Conservation (phyloP, 2,888 invertebrate species). For the Eutolmus rufibarbis region DNA sequence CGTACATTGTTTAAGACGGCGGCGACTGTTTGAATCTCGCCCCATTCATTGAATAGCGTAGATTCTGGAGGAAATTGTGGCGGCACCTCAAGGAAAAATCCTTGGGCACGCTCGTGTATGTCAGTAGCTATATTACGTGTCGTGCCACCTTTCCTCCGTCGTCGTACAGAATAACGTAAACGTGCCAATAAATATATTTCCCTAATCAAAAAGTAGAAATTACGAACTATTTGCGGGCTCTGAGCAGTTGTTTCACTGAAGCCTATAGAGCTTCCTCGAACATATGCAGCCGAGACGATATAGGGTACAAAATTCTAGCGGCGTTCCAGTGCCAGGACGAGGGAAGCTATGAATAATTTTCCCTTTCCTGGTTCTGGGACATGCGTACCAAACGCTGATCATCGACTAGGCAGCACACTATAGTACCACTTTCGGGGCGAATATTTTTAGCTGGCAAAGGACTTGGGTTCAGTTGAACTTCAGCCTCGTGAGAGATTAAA, state of each 20-base stretch:
- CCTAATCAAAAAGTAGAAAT: slow-evolving; percentile 29
- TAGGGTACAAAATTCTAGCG: not conserved
- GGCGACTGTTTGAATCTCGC: not conserved
- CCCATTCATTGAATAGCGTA: not conserved
- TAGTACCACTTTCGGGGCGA: not conserved
- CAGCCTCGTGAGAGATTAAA: slow-evolving; percentile 21
- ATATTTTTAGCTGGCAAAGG: slow-evolving; percentile 9
- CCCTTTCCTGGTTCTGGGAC: not conserved
- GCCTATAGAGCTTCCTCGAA: not conserved
- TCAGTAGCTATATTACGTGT: not conserved
- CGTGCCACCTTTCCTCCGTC: not conserved
- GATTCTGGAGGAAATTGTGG: not conserved
- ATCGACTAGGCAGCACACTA: not conserved
- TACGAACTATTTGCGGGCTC: slow-evolving; percentile 34
- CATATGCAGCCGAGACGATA: not conserved
- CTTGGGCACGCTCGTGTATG: not conserved
- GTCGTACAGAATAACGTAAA: not conserved
- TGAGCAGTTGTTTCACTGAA: not conserved
- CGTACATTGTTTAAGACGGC: not conserved
- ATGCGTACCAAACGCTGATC: not conserved
- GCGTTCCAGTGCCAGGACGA: slow-evolving; percentile 16
- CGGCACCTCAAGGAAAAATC: not conserved
- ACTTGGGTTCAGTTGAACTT: slow-evolving; percentile 10
- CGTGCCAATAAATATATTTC: slow-evolving; percentile 29
- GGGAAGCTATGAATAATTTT: slow-evolving; percentile 24